These are phyloP conservation scores for Leptopilina myrica DNA, from an alignment of 2,888 invertebrate species.

Conservation along the genomic window DNA sequence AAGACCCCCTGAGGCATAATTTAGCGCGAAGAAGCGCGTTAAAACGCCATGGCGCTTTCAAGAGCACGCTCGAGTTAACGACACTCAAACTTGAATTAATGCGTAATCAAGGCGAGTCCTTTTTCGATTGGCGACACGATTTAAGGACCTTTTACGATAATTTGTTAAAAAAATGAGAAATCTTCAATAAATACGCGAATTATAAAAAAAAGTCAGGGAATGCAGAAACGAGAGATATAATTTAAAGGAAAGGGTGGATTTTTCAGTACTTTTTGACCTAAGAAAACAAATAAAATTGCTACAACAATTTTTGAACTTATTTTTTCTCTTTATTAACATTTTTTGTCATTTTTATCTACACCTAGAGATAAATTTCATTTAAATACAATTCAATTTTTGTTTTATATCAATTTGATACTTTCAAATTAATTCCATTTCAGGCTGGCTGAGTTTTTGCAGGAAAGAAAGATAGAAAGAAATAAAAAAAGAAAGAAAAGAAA, in stretches of 20 bases:
- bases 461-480: background rate
- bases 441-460: no score
- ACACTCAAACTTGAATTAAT: conserved; percentile 67
- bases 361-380: no score
- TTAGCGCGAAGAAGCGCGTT: conserved; percentile 59
- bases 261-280: no score
- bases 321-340: no score
- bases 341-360: no score
- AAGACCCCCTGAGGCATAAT: conserved; percentile 62
- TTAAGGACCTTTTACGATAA: conserved; percentile 57
- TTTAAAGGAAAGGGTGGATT: background rate
- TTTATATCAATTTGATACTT: no score
- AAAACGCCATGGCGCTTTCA: conserved; percentile 54
- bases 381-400: no score
- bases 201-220: background rate
- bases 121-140: conserved; percentile 62
- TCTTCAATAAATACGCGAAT: conserved; percentile 5
- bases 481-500: background rate
- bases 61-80: conserved; percentile 59
- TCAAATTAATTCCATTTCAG: no score
- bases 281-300: background rate
- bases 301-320: no score
- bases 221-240: background rate
- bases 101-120: conserved; percentile 65
- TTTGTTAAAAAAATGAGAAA: background rate